Evolutionary conservation across 2,113 vertebrate genomes (phyloP).

Genomic region (Protomyctophum bolini): DNA sequence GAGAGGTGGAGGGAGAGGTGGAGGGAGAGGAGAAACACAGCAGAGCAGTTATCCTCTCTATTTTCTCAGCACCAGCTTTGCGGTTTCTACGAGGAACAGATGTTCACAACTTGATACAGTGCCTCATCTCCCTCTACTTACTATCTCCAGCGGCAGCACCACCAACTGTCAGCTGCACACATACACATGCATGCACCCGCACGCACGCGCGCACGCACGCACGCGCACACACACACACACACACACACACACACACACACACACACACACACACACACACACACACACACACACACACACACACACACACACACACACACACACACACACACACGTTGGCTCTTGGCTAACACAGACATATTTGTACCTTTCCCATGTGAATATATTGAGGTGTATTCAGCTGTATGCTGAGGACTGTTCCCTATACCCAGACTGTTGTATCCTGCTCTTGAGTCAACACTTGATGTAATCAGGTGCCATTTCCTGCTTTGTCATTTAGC

Average conservation of each 20-base stretch:
- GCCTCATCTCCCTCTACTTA: slow-evolving; percentile 73
- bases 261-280: background rate
- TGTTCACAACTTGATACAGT: slow-evolving; percentile 84
- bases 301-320: background rate
- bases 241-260: background rate
- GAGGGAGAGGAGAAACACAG: slow-evolving; percentile 21
- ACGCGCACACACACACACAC: slow-evolving; percentile 23
- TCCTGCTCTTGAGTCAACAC: slow-evolving; percentile 68
- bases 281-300: background rate
- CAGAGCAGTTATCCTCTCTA: slow-evolving; percentile 75
- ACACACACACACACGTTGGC: slow-evolving; percentile 7
- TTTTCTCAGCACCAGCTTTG: slow-evolving; percentile 80
- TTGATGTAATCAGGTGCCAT: slow-evolving; percentile 65
- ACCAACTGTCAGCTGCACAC: slow-evolving; percentile 73
- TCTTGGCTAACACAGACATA: slow-evolving; percentile 44
- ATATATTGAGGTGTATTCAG: slow-evolving; percentile 31
- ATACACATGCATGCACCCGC: slow-evolving; percentile 30
- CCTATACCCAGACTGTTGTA: slow-evolving; percentile 28
- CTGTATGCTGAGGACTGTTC: slow-evolving; percentile 45
- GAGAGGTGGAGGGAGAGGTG: slow-evolving; percentile 13
- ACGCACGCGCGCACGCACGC: slow-evolving; percentile 35
- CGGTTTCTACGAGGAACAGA: slow-evolving; percentile 83
- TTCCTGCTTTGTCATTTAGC: slow-evolving; percentile 64
- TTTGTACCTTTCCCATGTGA: slow-evolving; percentile 32
- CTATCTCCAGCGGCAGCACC: slow-evolving; percentile 79